Base-by-base conservation (phyloP, 2,113 vertebrate species). In the Lophura nycthemera region DNA sequence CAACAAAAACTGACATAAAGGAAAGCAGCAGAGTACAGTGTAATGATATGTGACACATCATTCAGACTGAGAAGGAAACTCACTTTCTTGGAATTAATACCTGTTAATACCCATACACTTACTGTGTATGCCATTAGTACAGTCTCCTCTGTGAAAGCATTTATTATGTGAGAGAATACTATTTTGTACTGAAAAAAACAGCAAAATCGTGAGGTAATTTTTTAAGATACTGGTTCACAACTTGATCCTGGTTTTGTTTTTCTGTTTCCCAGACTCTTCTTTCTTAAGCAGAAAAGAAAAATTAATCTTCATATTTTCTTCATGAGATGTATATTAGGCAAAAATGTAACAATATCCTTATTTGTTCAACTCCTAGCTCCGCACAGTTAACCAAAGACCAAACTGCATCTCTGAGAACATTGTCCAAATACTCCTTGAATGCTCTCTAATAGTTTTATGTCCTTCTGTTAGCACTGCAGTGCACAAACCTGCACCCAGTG, bases 1-100 rank as follows among this genome's bases (percentile, higher is more conserved):
- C 89, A 97, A 87, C 88, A 96, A 87, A 87, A 91, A 13, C 80
- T 96, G 96, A 93, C 88, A 92, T 43, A 50, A 74, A 77, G 65
- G 69, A 85, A 47, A 88, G 87, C 43, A 88, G 61, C 91, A 63
- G 56, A 88, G 8, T 64, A 1, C 71, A 89, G 61, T 66, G 88
- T 90, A 90, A 95, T 87, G 83, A 36, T 84, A 80, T 69, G 54
- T 95, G 91, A 94, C 95, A 94, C 71, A 67, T 70, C 19, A 24
- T 80, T 88, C 67, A 75, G 73, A 91, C 19, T 86, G 92, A 88
- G 79, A 85, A 82, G 38, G 20, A 83, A 93, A 72, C 54, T 88
- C 4, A 2, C 12, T 90, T 96, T 91, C 71, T 93, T 59, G 42
- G 76, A 86, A 67, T 54, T 65, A 47, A 64, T 70, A 50, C 54